phyloP scores from a whole-genome alignment of 2,888 invertebrate species.

The Mesorhabditis sp. region DNA sequence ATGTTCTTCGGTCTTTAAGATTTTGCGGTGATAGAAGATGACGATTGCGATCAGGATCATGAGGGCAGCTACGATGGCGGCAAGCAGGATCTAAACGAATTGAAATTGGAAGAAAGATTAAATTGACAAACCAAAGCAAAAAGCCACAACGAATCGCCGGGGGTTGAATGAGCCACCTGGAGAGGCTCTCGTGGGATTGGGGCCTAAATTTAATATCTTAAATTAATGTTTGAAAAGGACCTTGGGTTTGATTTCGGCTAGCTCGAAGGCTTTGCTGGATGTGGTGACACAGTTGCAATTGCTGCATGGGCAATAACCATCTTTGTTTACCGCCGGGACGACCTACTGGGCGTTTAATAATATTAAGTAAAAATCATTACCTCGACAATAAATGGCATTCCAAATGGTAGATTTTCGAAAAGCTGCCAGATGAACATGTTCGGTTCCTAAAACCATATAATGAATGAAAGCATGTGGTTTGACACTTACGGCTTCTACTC shows the following conservation, averaged over 20 bases:
- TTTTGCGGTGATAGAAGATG: not conserved
- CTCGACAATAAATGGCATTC: not conserved
- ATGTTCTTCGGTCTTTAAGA: not conserved
- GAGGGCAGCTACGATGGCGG: not conserved
- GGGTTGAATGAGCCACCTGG: not conserved
- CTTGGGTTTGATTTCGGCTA: not conserved
- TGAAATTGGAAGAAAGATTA: not conserved
- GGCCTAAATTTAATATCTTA: not conserved
- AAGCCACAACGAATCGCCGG: slow-evolving; percentile 1
- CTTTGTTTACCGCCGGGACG: not conserved
- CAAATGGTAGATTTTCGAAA: not conserved
- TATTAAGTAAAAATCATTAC: not conserved
- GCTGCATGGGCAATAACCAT: not conserved
- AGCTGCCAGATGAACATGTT: not conserved
- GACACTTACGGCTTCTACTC: no score
- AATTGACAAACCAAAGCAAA: not conserved
- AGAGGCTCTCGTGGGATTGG: not conserved
- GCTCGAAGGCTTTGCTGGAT: not conserved
- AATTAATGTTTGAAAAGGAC: no score
- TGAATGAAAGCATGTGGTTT: no score
- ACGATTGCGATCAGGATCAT: not conserved
- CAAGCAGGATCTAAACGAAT: not conserved
- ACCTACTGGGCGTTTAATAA: not conserved
- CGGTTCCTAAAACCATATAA: not conserved
- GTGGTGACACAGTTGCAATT: slow-evolving; percentile 4